These are phyloP conservation scores for Anastrepha obliqua DNA, from an alignment of 1,140 invertebrate genomes.

Conservation along the genomic window DNA sequence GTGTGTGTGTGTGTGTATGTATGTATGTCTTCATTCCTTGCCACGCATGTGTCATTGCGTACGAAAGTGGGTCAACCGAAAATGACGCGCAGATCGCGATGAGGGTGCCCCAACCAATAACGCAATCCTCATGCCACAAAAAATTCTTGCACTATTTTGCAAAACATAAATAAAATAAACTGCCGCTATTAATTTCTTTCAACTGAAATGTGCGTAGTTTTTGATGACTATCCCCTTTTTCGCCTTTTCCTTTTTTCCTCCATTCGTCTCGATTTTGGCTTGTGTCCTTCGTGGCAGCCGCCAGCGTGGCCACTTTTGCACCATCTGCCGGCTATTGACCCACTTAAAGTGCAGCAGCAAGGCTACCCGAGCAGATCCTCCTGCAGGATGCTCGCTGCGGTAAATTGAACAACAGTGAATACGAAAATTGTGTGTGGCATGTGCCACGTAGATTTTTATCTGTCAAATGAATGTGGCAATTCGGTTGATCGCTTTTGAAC, in stretches of 20 bases:
- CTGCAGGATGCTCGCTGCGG: conserved; percentile 13
- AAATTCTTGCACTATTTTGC: neutral
- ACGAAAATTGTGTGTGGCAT: conserved; percentile 30
- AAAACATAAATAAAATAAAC: conserved; percentile 41
- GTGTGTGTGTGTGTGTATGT: neutral
- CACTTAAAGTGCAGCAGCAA: neutral
- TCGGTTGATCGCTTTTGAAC: neutral
- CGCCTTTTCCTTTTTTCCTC: neutral
- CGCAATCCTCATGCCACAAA: neutral
- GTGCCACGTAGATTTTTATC: conserved; percentile 45
- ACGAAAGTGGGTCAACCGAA: conserved; percentile 21
- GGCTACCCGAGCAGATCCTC: conserved; percentile 5
- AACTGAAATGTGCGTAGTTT: neutral
- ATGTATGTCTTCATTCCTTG: neutral
- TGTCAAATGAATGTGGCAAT: neutral
- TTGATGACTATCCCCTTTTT: too few species aligned
- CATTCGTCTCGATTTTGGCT: neutral
- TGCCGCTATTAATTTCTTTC: conserved; percentile 31
- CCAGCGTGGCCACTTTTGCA: neutral
- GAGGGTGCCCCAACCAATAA: conserved; percentile 24
- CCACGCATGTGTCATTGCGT: conserved; percentile 46
- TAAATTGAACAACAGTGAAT: neutral
- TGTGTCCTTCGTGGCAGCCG: conserved; percentile 21
- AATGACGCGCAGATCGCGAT: neutral
- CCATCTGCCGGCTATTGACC: conserved; percentile 41